Evolutionary conservation across 2,888 invertebrate species (phyloP), one percentile per base, ranked within the genome.

Genomic region (Pristionchus japonicus): DNA sequence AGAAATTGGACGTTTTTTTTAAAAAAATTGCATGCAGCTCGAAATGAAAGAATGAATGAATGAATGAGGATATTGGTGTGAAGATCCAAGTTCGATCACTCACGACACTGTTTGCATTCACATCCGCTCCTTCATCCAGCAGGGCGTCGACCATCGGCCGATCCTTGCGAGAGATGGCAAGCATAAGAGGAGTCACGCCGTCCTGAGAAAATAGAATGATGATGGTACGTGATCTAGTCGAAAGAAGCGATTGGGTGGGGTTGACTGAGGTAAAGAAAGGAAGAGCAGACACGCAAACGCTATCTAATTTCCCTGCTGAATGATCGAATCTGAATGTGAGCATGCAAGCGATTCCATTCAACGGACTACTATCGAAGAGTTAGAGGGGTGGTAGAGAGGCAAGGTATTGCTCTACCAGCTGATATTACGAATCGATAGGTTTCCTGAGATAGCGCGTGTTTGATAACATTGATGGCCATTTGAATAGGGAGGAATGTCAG

Each of bases 151-250:
- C 97, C 95, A 97, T 97, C 85, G 97, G 97, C 91, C 96, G 96
- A 95, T 98, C 97, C 2, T 97, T 97, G 95, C 97, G 97, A 87
- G 98, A 97, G 3, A 97, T 96, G 2, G 98, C 97, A 94, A 98
- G 96, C 94, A 98, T 97, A 91, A 98, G 96, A 7, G 98, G 98
- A 9, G 98, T 98, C 49, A 98, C 98, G 77, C 97, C 97, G 95
- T 98, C 98, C 98, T 98, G 95, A 11, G 27, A 23, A 27, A 27
- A 27, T 61, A n/a, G n/a, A n/a, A n/a, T n/a, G n/a, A n/a, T n/a
- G n/a, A n/a, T n/a, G n/a, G n/a, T n/a, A n/a, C n/a, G n/a, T n/a
- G n/a, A 61, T n/a, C n/a, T 61, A 70, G 13, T n/a, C 20, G 47
- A 47, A 47, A 27, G 47, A 31, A 20, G 40, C 6, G 40, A 40